These are phyloP conservation scores for Cochlearius cochlearius DNA, from an alignment of 2,113 vertebrate species.

Conservation along the genomic window DNA sequence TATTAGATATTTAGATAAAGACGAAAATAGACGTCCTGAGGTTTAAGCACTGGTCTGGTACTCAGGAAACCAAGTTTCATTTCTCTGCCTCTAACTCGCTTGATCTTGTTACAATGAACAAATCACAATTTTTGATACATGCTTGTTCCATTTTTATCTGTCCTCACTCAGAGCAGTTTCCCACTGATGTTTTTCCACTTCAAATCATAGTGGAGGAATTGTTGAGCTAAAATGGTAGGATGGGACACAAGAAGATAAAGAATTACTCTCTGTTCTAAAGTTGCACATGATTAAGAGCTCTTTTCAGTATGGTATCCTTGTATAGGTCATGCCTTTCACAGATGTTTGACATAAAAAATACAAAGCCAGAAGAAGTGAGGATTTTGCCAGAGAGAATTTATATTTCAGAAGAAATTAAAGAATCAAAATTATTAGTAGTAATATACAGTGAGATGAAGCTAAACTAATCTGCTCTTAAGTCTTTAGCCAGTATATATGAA, in stretches of 20 bases:
- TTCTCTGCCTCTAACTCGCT: not conserved
- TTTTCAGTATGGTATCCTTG: not conserved
- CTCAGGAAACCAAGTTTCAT: not conserved
- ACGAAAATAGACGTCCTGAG: not conserved
- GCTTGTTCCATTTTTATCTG: not conserved
- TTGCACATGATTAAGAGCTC: not conserved
- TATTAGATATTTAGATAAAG: not conserved
- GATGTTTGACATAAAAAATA: not conserved
- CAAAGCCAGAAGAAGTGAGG: not conserved
- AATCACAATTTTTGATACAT: not conserved
- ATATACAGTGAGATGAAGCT: not conserved
- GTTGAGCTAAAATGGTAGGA: not conserved
- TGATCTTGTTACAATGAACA: not conserved
- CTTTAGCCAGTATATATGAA: not conserved
- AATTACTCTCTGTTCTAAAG: not conserved
- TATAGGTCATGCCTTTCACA: not conserved
- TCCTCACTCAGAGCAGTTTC: not conserved
- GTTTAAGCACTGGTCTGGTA: not conserved
- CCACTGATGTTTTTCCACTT: not conserved
- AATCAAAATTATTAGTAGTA: not conserved
- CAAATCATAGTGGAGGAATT: not conserved
- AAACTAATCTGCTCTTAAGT: not conserved
- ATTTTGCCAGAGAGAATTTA: not conserved
- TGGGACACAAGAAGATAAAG: not conserved
- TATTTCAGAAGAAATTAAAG: not conserved